Evolutionary conservation across 2,113 vertebrate species (phyloP), one percentile per base, ranked within the genome.

Genomic region (Ciconia boyciana): DNA sequence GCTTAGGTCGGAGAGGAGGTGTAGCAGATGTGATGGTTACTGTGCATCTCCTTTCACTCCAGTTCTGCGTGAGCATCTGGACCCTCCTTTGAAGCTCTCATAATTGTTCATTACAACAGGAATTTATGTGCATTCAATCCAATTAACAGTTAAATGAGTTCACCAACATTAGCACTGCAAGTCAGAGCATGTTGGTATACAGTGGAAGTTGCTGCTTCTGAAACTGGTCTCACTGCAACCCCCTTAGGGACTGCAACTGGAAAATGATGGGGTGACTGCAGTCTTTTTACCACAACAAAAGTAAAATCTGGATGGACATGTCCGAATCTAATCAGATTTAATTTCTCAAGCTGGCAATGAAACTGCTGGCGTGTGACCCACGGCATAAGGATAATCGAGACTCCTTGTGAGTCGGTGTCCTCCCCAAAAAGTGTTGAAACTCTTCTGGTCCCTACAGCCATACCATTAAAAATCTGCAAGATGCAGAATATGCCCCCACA

Each of bases 371-470:
- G 0, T 32, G 16, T 74, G 46, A 78, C 46, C 15, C 79, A 32
- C 29, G 60, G 9, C 6, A 2, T 17, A 57, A 52, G 14, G 55
- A 36, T 81, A 44, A 39, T 32, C 1, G 6, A 15, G 62, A 62
- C 17, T 77, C 15, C 2, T 21, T 31, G 2, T 69, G 39, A n/a
- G 39, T 57, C 1, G 2, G 2, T 1, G 4, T 80, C 36, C 39
- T 60, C 26, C 60, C 26, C 28, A 13, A 13, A 41, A 80, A 52
- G 15, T 10, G 7, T 60, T 77, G 54, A 41, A 72, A 48, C 24
- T 39, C 13, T 43, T 69, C 46, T n/a, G 10, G 11, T 62, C 82
- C 14, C 26, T 72, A 9, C 12, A 58, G 18, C 34, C 5, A 10
- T 43, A 25, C 13, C 5, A 6, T 74, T 80, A 54, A 69, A 72